These are phyloP conservation scores for Falco concolor DNA, from an alignment of 2,797 vertebrate genomes.

Conservation along the genomic window DNA sequence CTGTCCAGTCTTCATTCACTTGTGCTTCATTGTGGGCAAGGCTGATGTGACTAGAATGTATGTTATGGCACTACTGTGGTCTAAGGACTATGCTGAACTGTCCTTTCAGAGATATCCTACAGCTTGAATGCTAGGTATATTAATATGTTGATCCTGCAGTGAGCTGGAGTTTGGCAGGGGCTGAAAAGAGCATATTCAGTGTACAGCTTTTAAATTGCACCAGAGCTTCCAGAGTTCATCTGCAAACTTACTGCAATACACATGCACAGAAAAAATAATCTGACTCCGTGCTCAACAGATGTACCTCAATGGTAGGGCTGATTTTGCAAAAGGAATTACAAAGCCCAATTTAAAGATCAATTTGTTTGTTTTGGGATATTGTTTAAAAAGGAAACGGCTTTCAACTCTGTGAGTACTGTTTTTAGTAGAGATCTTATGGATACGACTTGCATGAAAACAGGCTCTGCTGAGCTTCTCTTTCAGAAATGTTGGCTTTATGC, in stretches of 20 bases:
- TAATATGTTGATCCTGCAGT: not conserved
- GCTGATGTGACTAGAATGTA: not conserved
- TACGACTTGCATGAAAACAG: not conserved
- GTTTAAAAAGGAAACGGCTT: not conserved
- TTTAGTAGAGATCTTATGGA: not conserved
- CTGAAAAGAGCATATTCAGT: not conserved
- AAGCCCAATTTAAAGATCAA: not conserved
- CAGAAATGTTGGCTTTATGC: not conserved
- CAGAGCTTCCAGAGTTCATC: not conserved
- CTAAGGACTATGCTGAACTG: not conserved
- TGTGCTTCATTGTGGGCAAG: not conserved
- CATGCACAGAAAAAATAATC: not conserved
- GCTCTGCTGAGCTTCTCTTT: not conserved
- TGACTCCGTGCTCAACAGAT: not conserved
- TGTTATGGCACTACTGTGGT: not conserved
- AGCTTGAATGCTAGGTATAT: not conserved
- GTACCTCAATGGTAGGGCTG: not conserved
- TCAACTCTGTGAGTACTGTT: not conserved
- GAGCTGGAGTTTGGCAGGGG: not conserved
- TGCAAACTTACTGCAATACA: conserved; percentile 2
- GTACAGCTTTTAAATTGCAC: not conserved
- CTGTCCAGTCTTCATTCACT: not conserved
- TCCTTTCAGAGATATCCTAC: not conserved
- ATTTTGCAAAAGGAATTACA: not conserved
- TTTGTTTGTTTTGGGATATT: conserved; percentile 1